Evolutionary conservation across 2,888 invertebrate species (phyloP).

Genomic region (Euclidia mi): DNA sequence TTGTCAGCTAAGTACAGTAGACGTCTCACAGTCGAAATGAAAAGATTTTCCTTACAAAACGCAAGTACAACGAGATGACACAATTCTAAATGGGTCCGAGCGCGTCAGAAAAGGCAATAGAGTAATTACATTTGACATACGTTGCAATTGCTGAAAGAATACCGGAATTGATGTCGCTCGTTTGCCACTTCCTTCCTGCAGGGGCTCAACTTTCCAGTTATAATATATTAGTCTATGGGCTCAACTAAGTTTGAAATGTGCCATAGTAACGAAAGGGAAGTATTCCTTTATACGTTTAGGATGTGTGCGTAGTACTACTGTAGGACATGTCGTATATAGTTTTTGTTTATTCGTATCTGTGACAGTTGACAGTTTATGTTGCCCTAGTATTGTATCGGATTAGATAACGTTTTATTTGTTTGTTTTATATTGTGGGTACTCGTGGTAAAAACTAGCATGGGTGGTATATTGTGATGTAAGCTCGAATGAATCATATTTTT

Average conservation of each 20-base stretch:
- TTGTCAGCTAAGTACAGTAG: background rate
- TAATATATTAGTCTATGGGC: too few relatives aligned
- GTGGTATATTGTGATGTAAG: too few relatives aligned
- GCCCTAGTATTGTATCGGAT: conserved; percentile 45
- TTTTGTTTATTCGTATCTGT: conserved; percentile 43
- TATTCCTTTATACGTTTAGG: conserved; percentile 21
- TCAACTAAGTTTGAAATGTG: conserved; percentile 45
- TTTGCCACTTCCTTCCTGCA: conserved; percentile 64
- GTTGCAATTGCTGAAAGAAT: conserved; percentile 66
- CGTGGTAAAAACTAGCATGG: conserved; percentile 2
- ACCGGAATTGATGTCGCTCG: conserved; percentile 63
- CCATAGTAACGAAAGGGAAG: conserved; percentile 48
- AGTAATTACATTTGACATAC: conserved; percentile 69
- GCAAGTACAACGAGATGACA: conserved; percentile 46
- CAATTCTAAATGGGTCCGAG: conserved; percentile 43
- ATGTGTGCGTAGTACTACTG: conserved; percentile 36
- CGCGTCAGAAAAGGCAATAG: conserved; percentile 50
- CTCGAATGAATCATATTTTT: too few relatives aligned
- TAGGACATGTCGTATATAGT: conserved; percentile 23
- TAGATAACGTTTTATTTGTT: conserved; percentile 56
- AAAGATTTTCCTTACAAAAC: conserved; percentile 45
- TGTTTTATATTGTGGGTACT: conserved; percentile 50
- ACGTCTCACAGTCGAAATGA: conserved; percentile 28
- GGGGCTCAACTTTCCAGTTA: too few relatives aligned
- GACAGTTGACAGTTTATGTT: conserved; percentile 44